A percentile compares a stretch with the other conserved stretches of the same genome.
These are phyloP conservation scores for Phaethon lepturus DNA, from an alignment of 2,113 vertebrate genomes.

Conservation along the genomic window DNA sequence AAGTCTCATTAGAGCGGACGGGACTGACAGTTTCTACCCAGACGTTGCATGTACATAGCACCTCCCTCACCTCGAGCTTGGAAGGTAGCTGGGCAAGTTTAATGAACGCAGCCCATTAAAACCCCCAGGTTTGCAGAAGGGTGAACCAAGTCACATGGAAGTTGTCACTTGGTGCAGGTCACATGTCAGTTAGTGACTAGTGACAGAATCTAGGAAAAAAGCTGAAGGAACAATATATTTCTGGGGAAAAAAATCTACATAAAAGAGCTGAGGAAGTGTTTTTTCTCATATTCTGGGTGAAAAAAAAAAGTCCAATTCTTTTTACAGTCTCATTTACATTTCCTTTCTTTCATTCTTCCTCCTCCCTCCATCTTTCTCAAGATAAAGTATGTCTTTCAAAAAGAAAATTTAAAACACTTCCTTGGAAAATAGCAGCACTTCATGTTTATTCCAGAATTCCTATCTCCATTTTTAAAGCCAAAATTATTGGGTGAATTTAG, in stretches of 20 bases:
- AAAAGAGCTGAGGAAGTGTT: neutral
- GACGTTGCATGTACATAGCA: neutral
- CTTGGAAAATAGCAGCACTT: neutral
- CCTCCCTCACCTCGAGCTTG: neutral
- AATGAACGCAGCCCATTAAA: neutral
- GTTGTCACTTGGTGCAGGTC: neutral
- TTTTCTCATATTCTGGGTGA: neutral
- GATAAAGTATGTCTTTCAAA: neutral
- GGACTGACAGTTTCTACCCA: neutral
- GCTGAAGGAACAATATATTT: neutral
- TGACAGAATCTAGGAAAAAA: neutral
- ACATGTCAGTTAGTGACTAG: neutral
- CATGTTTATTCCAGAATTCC: neutral
- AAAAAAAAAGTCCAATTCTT: neutral
- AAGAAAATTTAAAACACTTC: neutral
- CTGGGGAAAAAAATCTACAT: fast-evolving
- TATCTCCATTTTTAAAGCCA: neutral
- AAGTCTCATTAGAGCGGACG: slow-evolving; percentile 19
- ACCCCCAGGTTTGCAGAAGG: neutral
- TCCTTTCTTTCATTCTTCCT: neutral
- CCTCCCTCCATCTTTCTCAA: neutral
- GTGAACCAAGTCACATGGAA: neutral
- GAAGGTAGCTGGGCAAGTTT: neutral
- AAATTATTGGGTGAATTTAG: neutral
- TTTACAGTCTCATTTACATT: neutral